phyloP scores from a whole-genome alignment of 2,888 invertebrate genomes.

The Leptinotarsa juncta region DNA sequence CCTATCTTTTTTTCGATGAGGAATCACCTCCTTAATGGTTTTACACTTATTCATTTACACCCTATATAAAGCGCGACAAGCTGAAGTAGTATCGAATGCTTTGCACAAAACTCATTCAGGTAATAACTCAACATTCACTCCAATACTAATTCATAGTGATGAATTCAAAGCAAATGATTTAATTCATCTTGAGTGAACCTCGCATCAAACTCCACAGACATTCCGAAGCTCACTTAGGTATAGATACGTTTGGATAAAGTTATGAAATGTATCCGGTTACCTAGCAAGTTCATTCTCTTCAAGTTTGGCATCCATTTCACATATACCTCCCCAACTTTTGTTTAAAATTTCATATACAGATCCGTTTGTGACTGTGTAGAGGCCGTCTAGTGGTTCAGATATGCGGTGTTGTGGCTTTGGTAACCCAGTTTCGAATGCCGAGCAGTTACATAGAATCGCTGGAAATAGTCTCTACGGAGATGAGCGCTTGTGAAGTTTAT shows the following conservation, averaged over 20 bases:
- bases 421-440: constrained; percentile 25
- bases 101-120: no score
- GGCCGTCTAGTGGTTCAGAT: constrained; percentile 16
- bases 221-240: background rate
- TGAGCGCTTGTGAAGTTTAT: background rate
- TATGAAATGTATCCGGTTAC: background rate
- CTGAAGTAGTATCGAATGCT: no score
- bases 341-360: constrained; percentile 31
- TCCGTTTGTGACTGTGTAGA: background rate
- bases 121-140: background rate
- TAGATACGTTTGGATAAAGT: background rate
- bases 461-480: background rate
- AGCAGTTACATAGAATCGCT: background rate
- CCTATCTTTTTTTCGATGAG: no score
- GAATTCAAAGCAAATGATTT: background rate
- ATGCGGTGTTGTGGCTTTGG: constrained; percentile 26
- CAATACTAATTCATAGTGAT: background rate
- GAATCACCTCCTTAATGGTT: no score
- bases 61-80: no score
- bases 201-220: background rate
- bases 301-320: constrained; percentile 3
- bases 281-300: background rate
- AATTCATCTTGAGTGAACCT: background rate
- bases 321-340: constrained; percentile 15
- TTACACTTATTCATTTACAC: no score